These are phyloP conservation scores for Dendroctonus ponderosae DNA, from an alignment of 1,140 invertebrate genomes.

Conservation along the genomic window DNA sequence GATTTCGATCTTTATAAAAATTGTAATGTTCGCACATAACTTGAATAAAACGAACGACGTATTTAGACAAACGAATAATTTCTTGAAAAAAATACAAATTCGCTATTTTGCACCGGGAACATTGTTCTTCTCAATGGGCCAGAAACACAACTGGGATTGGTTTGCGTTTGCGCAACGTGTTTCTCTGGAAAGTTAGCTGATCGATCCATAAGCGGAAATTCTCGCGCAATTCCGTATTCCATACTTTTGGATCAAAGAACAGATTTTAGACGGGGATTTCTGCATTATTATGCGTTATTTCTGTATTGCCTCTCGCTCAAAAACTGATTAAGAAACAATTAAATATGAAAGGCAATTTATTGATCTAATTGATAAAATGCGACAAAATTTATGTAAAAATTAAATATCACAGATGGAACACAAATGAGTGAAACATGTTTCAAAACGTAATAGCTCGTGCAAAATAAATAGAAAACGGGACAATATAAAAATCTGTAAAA, in stretches of 20 bases:
- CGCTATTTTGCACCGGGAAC: not conserved
- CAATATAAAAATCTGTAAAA: conserved; percentile 14
- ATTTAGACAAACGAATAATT: no score
- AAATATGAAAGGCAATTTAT: conserved; percentile 8
- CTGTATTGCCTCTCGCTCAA: no score
- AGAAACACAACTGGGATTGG: conserved; percentile 8
- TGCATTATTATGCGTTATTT: no score
- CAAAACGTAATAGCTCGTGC: not conserved
- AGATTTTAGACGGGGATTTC: no score
- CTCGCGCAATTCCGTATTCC: no score
- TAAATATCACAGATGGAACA: conserved; percentile 29
- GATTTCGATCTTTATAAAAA: no score
- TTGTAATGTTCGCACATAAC: no score
- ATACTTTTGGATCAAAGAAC: no score
- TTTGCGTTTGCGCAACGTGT: conserved; percentile 3
- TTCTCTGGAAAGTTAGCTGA: not conserved
- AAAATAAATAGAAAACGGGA: conserved; percentile 1
- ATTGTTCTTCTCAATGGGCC: not conserved
- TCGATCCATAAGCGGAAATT: no score
- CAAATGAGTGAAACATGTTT: conserved; percentile 8
- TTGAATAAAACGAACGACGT: no score
- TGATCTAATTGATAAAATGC: conserved; percentile 20
- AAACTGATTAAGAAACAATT: no score
- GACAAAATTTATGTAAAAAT: conserved; percentile 23
- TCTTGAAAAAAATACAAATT: no score